Base-by-base conservation (phyloP, 2,888 invertebrate species). In the Fragum whitleyi region DNA sequence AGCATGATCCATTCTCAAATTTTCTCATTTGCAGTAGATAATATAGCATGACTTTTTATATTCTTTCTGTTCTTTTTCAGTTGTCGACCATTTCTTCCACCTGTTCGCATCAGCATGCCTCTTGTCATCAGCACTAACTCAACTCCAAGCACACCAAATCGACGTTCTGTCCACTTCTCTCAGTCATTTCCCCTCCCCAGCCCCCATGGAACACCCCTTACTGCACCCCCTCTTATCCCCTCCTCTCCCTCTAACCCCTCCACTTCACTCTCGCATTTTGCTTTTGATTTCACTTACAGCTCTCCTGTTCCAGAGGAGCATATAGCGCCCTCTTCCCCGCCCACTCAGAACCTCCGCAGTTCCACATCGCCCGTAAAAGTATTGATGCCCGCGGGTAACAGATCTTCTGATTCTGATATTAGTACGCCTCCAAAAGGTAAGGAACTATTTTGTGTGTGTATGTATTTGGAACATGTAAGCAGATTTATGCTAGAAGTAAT, bases 371-470 rank as follows among this genome's bases (percentile, higher is more conserved):
- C 92, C 94, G 77, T 94, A 94, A 68, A 95, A 95, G 79, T 96
- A 95, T 85, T 95, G 95, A n/a, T 95, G 95, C 94, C 93, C 94
- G 95, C 90, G 94, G 65, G 76, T 21, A 95, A 89, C 86, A 95
- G 98, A 88, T 98, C 98, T 3, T 98, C 98, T 2, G 98, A 98
- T 94, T 98, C 98, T 0, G 98, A 98, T 94, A 96, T 98, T 87
- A 98, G 97, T 95, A 96, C 97, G 68, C 97, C 98, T 16, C 97
- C 98, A 5, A 98, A 97, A 96, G 98, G 98, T 98, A 95, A 94
- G 93, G 16, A 16, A 47, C n/a, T 57, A 26, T 29, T 62, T 32
- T n/a, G 19, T 32, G 16, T 62, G 5, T 47, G 14, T 14, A 47
- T 47, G 47, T 47, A 47, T 47, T 9, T 47, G 5, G 14, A 19